Evolutionary conservation across 2,888 invertebrate species (phyloP), one percentile per base, ranked within the genome.

Genomic region (Phania funesta): DNA sequence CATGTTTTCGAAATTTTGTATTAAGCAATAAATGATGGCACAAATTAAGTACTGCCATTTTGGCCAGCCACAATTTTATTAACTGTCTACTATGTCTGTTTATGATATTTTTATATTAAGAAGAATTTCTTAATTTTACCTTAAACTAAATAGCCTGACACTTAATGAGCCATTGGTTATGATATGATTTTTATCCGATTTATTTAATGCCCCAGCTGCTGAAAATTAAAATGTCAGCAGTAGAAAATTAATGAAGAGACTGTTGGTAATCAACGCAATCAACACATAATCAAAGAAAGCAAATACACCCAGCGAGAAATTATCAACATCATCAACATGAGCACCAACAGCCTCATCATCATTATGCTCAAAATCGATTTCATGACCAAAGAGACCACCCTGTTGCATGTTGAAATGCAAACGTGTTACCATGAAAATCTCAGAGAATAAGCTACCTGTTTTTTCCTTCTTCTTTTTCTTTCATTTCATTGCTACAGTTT

Each of bases 371-470:
- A 76, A n/a, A 76, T 56, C 32, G 50, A 50, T 77, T 83, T 80
- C 41, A 76, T 67, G 76, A 76, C 64, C 70, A 68, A 29, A 50
- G 56, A 74, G 83, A 83, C 83, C 83, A 83, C 83, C 83, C 83
- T 68, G 83, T 75, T 80, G 80, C 76, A 74, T 83, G 79, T 71
- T 67, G 29, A 24, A 56, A 29, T n/a, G 44, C 20, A 35, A 64
- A 56, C 11, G 5, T 29, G 35, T 5, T 9, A 54, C 13, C 41
- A 48, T 18, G 48, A 71, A 70, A 71, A 73, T 26, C 35, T 54
- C 35, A 9, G 54, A 65, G 54, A 29, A 44, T 18, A 22, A 58
- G 70, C 82, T 82, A 82, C 82, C 82, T 82, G 82, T 77, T 67
- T 44, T 58, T 13, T 20, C 29, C 2, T 20, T 58, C 0, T 16